Conservation (phyloP, 2,797 vertebrate genomes). For the Sebastes iracundus region DNA sequence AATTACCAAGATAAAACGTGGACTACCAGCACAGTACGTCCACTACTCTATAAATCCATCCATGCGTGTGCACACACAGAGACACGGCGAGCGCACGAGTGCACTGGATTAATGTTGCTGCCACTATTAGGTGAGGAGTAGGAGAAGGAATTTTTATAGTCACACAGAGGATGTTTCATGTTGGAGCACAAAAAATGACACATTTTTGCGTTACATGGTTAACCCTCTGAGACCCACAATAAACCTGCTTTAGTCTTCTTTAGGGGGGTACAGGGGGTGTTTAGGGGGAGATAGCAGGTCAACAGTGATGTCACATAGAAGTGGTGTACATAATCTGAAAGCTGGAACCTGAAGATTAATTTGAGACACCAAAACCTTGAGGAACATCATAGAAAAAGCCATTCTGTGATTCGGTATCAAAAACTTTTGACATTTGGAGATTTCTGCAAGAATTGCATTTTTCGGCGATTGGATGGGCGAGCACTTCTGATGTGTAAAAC, state of each 20-base stretch:
- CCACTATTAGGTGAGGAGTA: not conserved
- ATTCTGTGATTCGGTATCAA: accelerated
- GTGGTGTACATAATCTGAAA: no score
- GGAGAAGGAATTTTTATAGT: constrained; percentile 52
- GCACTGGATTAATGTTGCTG: constrained; percentile 19
- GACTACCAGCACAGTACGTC: not conserved
- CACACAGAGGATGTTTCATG: constrained; percentile 27
- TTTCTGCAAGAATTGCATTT: no score
- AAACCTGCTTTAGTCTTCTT: no score
- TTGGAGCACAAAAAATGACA: constrained; percentile 2
- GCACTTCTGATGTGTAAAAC: no score
- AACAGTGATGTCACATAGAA: no score
- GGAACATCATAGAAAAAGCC: no score
- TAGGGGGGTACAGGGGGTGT: no score
- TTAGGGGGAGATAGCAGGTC: no score
- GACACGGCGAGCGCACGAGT: not conserved
- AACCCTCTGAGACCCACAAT: not conserved
- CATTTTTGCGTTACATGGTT: not conserved
- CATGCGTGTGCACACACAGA: not conserved
- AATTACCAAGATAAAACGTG: constrained; percentile 22
- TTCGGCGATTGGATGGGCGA: no score
- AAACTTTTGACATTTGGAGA: no score
- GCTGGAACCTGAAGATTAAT: no score
- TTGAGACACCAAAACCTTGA: no score
- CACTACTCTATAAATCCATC: not conserved